Evolutionary conservation across 2,888 invertebrate species (phyloP), one percentile per base, ranked within the genome.

Genomic region (Scrobipalpa costella): DNA sequence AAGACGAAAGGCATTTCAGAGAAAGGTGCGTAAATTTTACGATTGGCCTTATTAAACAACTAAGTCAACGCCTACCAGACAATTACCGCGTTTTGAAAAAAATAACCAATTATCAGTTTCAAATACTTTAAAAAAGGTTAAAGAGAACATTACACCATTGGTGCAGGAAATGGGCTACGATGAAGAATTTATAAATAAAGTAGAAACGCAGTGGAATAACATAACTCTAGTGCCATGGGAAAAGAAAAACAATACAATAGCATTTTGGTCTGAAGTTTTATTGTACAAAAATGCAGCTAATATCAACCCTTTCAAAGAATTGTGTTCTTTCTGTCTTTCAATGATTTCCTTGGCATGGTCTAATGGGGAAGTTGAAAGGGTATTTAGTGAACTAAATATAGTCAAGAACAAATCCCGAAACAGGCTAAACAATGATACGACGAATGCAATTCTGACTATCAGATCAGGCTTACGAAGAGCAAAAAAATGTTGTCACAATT

Each of bases 241-340:
- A 36, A 3, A 9, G 2, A 57, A 1, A 36, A 2, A 1, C 15
- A 7, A 8, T 40, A 58, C 58, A 2, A 15, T 36, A n/a, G 3
- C 7, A 9, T 58, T 61, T n/a, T 71, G 71, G 72, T 52, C 63
- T 19, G 65, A 71, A 66, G 69, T 72, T 17, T 52, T 49, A 27
- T 61, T 64, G 57, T 70, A 70, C 33, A 67, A 63, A 62, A 66
- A 73, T 68, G 65, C 70, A 57, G 59, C 67, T 40, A 67, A 67
- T 59, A 55, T 60, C 59, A 67, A 66, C 57, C 61, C 67, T 36
- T 71, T 68, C 57, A 17, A 36, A 64, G 69, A 73, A 49, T 34
- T 72, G 60, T 58, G n/a, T n/a, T n/a, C n/a, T n/a, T n/a, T n/a
- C n/a, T n/a, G n/a, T n/a, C n/a, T n/a, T n/a, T n/a, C n/a, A n/a